Base-by-base conservation (phyloP, 2,113 vertebrate species). In the Chaetodon auriga region DNA sequence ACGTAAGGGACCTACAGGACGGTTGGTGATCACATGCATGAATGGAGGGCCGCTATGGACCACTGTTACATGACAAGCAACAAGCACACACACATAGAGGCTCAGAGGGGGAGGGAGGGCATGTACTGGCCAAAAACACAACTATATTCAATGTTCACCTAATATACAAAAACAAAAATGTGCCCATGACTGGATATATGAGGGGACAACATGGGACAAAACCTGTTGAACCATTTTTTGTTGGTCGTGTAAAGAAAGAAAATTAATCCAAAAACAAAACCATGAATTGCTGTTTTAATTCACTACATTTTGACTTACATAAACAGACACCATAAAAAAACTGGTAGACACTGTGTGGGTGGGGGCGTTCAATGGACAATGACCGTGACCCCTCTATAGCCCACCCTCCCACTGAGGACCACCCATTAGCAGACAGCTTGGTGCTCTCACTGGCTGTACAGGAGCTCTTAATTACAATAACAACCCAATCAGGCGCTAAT, bases 21-120 rank as follows among this genome's bases (percentile, higher is more conserved):
- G 81, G 91, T 89, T 94, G 87, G 91, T 80, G 90, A 94, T 93
- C 93, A 94, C 93, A 94, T 92, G 88, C 93, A 90, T 94, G 92
- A 94, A 92, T 90, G 88, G 76, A 92, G 77, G 77, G 65, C 90
- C 45, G 82, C 89, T 84, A 90, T 92, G 88, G 90, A 83, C 85
- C 83, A 62, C 71, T 55, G 82, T 86, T 84, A 89, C 86, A 87
- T 68, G 89, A 90, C 69, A 69, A 62, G 78, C 79, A 38, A 86
- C 75, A 83, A n/a, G 19, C 41, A 43, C 49, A 38, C 82, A 72
- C 35, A 6, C 49, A 46, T 48, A 70, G 14, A 48, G 57, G 14
- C 54, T 23, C 45, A 21, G 18, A 12, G n/a, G 38, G 38, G 38
- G 38, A 8, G 38, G 8, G 8, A 5, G 21, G 5, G 18, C 48